A percentile compares a stretch with the other conserved stretches of the same genome.
These are phyloP conservation scores for Pyrrhia umbra DNA, from an alignment of 2,888 invertebrate species.

Conservation along the genomic window DNA sequence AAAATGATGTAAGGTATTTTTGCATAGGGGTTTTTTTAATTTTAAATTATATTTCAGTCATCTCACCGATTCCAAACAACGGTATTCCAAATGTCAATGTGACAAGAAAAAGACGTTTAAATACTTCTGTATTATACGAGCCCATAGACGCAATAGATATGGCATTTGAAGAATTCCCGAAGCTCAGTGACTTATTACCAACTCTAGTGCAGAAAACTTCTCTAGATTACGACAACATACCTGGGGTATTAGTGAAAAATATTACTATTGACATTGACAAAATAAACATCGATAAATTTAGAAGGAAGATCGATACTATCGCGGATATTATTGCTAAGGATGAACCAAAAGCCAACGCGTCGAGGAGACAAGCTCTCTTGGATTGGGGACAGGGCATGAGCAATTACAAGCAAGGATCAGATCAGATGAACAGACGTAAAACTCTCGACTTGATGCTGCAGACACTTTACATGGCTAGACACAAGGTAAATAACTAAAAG, in stretches of 20 bases:
- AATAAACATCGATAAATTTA: slow-evolving; percentile 35
- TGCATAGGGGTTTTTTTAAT: background rate
- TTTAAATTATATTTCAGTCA: slow-evolving; percentile 21
- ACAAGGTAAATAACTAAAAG: slow-evolving; percentile 18
- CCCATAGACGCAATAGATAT: slow-evolving; percentile 3
- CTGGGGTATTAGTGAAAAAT: slow-evolving; percentile 19
- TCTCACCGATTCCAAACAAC: background rate
- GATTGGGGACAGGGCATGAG: fast-evolving
- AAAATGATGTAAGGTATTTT: background rate
- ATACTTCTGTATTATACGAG: background rate
- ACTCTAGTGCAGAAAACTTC: slow-evolving; percentile 28
- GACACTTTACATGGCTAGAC: slow-evolving; percentile 42
- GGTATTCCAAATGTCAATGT: slow-evolving; percentile 6
- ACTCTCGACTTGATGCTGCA: slow-evolving; percentile 34
- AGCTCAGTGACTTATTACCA: slow-evolving; percentile 37
- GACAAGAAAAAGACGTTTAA: background rate
- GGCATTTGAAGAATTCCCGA: slow-evolving; percentile 34
- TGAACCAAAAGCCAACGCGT: background rate
- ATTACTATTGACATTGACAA: slow-evolving; percentile 41
- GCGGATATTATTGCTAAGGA: slow-evolving; percentile 10
- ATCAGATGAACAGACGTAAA: slow-evolving; percentile 2
- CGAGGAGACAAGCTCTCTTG: slow-evolving; percentile 28
- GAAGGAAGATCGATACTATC: slow-evolving; percentile 31
- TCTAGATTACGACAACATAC: background rate
- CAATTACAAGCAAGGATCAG: fast-evolving